These are phyloP conservation scores for Axea sp. DNA, from an alignment of 2,888 invertebrate species.

Conservation along the genomic window DNA sequence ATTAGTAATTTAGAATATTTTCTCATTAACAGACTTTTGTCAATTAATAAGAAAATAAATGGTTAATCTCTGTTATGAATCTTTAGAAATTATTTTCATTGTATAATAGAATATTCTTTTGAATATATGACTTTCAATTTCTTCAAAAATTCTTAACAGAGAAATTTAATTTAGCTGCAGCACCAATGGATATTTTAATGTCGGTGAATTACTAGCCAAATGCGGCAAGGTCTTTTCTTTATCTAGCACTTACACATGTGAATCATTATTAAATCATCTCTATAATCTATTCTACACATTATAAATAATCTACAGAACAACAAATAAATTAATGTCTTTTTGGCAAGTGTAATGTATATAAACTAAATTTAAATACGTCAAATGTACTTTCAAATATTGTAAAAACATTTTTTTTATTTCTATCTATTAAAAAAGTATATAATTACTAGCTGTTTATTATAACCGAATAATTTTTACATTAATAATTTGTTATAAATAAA, in stretches of 20 bases:
- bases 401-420: too few relatives aligned
- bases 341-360: conserved; percentile 3
- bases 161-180: background rate
- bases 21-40: background rate
- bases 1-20: conserved; percentile 3
- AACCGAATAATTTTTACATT: too few relatives aligned
- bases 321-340: background rate
- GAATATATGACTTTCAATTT: background rate
- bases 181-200: conserved; percentile 8
- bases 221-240: conserved; percentile 1
- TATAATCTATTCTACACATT: conserved; percentile 17
- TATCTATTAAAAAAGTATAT: too few relatives aligned
- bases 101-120: too few relatives aligned
- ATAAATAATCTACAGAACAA: conserved; percentile 14
- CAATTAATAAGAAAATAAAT: conserved; percentile 10
- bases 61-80: background rate
- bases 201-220: conserved; percentile 13
- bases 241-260: conserved; percentile 18
- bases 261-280: background rate
- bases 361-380: conserved; percentile 26
- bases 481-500: too few relatives aligned
- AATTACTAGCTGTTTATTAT: too few relatives aligned
- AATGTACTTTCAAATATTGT: conserved; percentile 2
- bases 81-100: background rate
- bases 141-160: background rate